These are phyloP conservation scores for Drosophila sproati DNA, from an alignment of 1,140 invertebrate genomes.

Conservation along the genomic window DNA sequence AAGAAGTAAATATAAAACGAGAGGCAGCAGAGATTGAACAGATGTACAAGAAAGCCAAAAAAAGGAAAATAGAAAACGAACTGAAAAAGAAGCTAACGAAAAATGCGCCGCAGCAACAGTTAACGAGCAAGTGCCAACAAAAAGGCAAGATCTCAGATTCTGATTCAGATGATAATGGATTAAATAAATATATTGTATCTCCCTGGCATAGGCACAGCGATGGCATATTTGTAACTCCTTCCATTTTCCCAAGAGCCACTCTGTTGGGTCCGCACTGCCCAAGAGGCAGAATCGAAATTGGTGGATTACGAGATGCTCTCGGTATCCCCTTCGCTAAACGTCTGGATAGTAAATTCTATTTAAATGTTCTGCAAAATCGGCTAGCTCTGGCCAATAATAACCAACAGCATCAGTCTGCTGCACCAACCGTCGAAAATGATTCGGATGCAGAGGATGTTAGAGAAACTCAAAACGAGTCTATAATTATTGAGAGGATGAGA, in stretches of 20 bases:
- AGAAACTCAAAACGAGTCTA: neutral
- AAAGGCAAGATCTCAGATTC: neutral
- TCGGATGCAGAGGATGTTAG: neutral
- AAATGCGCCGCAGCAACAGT: neutral
- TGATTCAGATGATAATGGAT: conserved; percentile 1
- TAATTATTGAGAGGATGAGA: conserved; percentile 1
- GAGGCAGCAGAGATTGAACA: neutral
- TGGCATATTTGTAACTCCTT: neutral
- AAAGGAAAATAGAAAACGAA: neutral
- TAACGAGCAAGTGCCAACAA: neutral
- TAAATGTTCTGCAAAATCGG: conserved; percentile 7
- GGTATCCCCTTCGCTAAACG: neutral
- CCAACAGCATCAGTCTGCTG: neutral
- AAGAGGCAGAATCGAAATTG: neutral
- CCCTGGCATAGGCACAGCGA: conserved; percentile 4
- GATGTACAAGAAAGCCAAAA: neutral
- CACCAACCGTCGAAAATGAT: neutral
- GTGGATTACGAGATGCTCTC: conserved; percentile 10
- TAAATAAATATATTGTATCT: conserved; percentile 10
- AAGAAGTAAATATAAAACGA: neutral
- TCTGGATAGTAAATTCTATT: conserved; percentile 9
- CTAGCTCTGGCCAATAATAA: neutral
- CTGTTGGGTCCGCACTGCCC: neutral
- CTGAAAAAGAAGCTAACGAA: neutral
- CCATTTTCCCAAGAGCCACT: neutral